phyloP scores from a whole-genome alignment of 2,888 invertebrate species.

The Cacoxenus indagator region DNA sequence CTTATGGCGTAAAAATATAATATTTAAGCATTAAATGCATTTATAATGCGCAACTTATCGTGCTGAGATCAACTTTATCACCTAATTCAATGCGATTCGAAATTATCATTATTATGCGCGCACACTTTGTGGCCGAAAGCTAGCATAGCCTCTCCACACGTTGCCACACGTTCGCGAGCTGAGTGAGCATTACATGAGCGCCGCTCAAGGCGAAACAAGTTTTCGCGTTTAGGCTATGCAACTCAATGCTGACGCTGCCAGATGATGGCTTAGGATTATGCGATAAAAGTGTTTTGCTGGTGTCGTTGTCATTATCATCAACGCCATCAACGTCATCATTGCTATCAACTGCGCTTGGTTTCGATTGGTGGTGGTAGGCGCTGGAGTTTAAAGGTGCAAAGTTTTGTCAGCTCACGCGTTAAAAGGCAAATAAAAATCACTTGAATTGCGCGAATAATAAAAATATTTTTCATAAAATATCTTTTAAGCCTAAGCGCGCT shows the following conservation, averaged over 20 bases:
- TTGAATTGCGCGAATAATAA: conserved; percentile 19
- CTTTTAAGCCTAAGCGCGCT: too few species aligned
- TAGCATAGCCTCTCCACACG: conserved; percentile 7
- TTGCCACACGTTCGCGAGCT: background rate
- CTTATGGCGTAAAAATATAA: conserved; percentile 37
- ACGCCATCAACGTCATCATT: background rate
- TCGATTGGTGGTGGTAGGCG: background rate
- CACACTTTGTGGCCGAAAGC: conserved; percentile 33
- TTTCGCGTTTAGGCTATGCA: background rate
- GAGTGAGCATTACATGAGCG: too few species aligned
- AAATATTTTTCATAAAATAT: conserved; percentile 19
- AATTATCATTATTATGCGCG: conserved; percentile 46
- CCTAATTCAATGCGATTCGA: conserved; percentile 52
- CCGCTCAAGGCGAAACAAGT: conserved; percentile 4
- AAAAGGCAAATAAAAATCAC: conserved; percentile 22
- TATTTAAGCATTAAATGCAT: conserved; percentile 64
- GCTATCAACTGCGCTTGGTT: background rate
- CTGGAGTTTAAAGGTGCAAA: background rate
- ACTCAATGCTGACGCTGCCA: background rate
- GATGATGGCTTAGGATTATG: conserved; percentile 33
- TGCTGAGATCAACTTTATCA: conserved; percentile 65
- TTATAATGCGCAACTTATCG: conserved; percentile 64
- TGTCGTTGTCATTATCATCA: conserved; percentile 6
- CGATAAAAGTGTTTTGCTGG: conserved; percentile 36
- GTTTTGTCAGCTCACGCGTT: conserved; percentile 3